A percentile compares a stretch with the other conserved stretches of the same genome.
phyloP scores from a whole-genome alignment of 2,888 invertebrate genomes.

The Spodoptera littoralis region DNA sequence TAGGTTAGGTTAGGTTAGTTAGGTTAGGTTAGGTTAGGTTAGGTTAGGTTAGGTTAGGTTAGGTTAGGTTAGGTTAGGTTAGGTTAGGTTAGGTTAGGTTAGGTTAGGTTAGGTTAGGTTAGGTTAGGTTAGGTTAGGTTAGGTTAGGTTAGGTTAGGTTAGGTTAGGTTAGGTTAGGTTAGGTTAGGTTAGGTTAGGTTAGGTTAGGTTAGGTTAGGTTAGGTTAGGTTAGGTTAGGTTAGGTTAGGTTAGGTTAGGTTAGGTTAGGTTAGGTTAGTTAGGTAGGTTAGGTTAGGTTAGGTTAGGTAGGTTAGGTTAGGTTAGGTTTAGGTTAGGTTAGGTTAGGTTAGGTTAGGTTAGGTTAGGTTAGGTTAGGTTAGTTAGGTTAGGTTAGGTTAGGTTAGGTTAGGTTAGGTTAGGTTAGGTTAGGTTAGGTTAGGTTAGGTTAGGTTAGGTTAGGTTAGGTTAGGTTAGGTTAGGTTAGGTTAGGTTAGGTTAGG shows the following conservation, averaged over 20 bases:
- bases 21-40: constrained; percentile 49
- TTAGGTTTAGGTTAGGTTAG: constrained; percentile 44
- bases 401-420: constrained; percentile 40
- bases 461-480: constrained; percentile 34
- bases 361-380: constrained; percentile 40
- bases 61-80: constrained; percentile 26
- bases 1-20: too few relatives aligned
- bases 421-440: constrained; percentile 36
- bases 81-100: constrained; percentile 23
- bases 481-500: constrained; percentile 19
- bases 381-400: constrained; percentile 35
- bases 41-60: constrained; percentile 44
- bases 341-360: constrained; percentile 37
- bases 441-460: constrained; percentile 29
- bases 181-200: constrained; percentile 51
- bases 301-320: constrained; percentile 30
- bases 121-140: constrained; percentile 35
- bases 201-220: constrained; percentile 1
- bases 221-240: neutral
- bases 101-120: constrained; percentile 41
- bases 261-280: constrained; percentile 1
- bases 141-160: constrained; percentile 37
- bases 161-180: constrained; percentile 49
- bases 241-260: neutral
- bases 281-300: constrained; percentile 21